A percentile compares a stretch with the other conserved stretches of the same genome.
Evolutionary conservation across 2,797 vertebrate species (phyloP).

Genomic region (Nannoperca australis): DNA sequence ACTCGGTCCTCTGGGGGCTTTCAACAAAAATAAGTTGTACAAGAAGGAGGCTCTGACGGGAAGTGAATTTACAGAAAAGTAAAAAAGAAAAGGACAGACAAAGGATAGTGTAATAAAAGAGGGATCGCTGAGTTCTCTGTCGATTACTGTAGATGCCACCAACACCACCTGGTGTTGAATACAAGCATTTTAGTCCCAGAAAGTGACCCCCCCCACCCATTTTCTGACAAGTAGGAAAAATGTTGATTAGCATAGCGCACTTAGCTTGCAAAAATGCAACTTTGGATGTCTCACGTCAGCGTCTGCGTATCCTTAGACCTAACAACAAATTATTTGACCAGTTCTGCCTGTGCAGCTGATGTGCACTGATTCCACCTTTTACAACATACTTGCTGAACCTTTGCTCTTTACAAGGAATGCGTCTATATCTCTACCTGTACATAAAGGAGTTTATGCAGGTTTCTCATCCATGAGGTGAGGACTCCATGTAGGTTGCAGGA

Average conservation of each 20-base stretch:
- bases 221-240: conserved; percentile 21
- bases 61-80: conserved; percentile 24
- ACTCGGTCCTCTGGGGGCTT: conserved; percentile 77
- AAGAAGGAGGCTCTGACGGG: conserved; percentile 72
- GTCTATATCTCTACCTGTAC: not conserved
- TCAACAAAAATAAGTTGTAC: conserved; percentile 83
- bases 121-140: conserved; percentile 86
- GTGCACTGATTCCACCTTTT: not conserved
- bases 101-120: conserved; percentile 85
- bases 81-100: conserved; percentile 47
- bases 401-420: not conserved
- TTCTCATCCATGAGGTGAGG: too few species aligned
- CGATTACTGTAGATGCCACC: conserved; percentile 83
- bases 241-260: conserved; percentile 16
- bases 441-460: not conserved
- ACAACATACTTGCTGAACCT: not conserved
- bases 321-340: not conserved
- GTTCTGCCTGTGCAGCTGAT: too few species aligned
- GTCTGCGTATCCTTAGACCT: not conserved
- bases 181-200: conserved; percentile 54
- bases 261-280: not conserved
- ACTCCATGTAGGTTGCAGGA: too few species aligned
- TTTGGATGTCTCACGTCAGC: not conserved
- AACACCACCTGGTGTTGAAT: conserved; percentile 82
- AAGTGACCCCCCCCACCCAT: not conserved